Base-by-base conservation (phyloP, 2,113 vertebrate genomes). In the Periophthalmodon schlosseri region DNA sequence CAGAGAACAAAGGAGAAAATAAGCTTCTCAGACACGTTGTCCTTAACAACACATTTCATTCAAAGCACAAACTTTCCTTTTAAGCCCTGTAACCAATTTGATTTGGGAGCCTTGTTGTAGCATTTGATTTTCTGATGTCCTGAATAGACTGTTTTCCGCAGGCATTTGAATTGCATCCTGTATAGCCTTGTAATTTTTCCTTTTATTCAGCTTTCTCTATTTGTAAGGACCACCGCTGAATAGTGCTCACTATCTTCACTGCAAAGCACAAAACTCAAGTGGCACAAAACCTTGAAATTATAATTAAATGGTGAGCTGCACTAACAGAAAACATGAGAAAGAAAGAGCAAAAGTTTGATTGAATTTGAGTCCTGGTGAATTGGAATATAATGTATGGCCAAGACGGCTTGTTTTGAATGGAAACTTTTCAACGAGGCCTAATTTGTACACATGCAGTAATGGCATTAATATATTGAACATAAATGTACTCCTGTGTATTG, bases 281-380 rank as follows among this genome's bases (percentile, higher is more conserved):
- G 84, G 75, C 58, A 83, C 10, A 0, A 66, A 86, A 81, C 87
- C 89, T 91, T 91, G 88, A 86, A 74, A 80, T 85, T 80, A 78
- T 81, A 89, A 89, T 91, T 88, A 90, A 90, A 87, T 81, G 72
- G 70, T 78, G 81, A 87, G 82, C 67, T 49, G 77, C 74, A 49
- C 57, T 57, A 52, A 79, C 67, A 80, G 68, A 75, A 87, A 86
- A 81, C 78, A 74, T 57, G 24, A 68, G 61, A 84, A 81, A 72
- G 52, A 75, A 70, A 84, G 68, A 52, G n/a, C 49, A 78, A 81
- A 86, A 80, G 73, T 81, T 87, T 80, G 74, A 80, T 82, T 84
- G 76, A 85, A 82, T 87, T 83, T 58, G 36, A 56, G 68, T 84
- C 49, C 58, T 64, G 12, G 21, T 88, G 80, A 84, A 85, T 78